A percentile compares a stretch with the other conserved stretches of the same genome.
Conservation (phyloP, 2,888 invertebrate species). For the Pemphredon lugubris region DNA sequence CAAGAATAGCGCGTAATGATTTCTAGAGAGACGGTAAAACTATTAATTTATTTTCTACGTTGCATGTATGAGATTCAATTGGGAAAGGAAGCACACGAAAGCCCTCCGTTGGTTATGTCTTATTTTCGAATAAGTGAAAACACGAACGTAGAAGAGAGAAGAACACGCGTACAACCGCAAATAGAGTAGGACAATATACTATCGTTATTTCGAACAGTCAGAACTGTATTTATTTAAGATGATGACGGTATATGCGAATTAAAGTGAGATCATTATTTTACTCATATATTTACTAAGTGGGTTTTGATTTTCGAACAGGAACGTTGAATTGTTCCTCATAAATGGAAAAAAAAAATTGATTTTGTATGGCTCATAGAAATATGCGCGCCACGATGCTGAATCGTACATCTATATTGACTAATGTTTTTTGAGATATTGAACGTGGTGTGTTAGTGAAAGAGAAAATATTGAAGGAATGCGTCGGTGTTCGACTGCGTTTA, state of each 20-base stretch:
- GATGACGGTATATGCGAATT: conserved; percentile 57
- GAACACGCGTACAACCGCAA: conserved; percentile 41
- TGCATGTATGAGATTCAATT: conserved; percentile 35
- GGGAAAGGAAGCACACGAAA: conserved; percentile 15
- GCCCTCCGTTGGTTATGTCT: conserved; percentile 9
- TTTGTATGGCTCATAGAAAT: conserved; percentile 48
- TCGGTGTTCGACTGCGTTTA: conserved; percentile 49
- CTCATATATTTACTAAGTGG: conserved; percentile 66
- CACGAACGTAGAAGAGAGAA: neutral
- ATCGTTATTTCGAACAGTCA: conserved; percentile 62
- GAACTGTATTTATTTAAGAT: conserved; percentile 67
- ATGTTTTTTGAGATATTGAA: conserved; percentile 53
- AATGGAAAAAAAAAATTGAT: conserved; percentile 22
- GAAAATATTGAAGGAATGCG: conserved; percentile 46
- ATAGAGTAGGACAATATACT: conserved; percentile 64
- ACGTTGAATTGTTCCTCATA: conserved; percentile 29
- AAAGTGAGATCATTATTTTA: conserved; percentile 63
- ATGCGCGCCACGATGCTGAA: conserved; percentile 34
- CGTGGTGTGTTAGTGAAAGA: conserved; percentile 39
- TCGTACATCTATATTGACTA: conserved; percentile 55
- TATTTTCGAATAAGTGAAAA: conserved; percentile 13
- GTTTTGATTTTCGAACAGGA: conserved; percentile 66
- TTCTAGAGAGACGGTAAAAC: conserved; percentile 11
- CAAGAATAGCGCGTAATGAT: conserved; percentile 5
- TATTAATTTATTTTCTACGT: conserved; percentile 31